Base-by-base conservation (phyloP, 2,113 vertebrate genomes). In the Garra rufa region DNA sequence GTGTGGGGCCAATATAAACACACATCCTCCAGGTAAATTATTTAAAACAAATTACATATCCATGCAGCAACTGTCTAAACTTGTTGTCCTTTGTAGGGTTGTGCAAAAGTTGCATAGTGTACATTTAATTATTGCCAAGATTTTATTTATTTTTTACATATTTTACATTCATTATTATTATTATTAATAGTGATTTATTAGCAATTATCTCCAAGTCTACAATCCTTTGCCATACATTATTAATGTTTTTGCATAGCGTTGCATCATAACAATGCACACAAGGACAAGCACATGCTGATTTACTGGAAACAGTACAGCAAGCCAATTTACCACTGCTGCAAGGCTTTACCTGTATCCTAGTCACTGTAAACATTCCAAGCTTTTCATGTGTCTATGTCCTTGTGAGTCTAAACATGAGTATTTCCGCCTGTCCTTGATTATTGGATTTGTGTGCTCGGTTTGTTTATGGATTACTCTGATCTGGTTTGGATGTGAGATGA, bases 401-500 rank as follows among this genome's bases (percentile, higher is more conserved):
- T 57, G 52, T 57, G 52, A 57, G 19, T 57, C n/a, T 57, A n/a
- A 57, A 57, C 21, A 57, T n/a, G 9, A 69, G 19, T n/a, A 69
- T 69, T 21, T 69, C 34, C 1, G 19, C 65, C 34, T 41, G 34
- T 69, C 9, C 34, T n/a, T 41, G 65, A 41, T 69, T 69, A 21
- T 2, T 69, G 17, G 65, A 38, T 69, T 69, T 69, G 10, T 69
- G 10, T 21, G 65, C 65, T 21, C 4, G 34, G 34, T 21, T 41
- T 69, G 34, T 69, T 69, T 69, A 21, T 69, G 34, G 19, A 69
- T 41, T 21, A 19, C 30, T 38, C 4, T 38, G 65, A 69, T 69
- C 65, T 69, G 65, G 65, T 69, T 69, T 69, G 65, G 34, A 69
- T 69, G 65, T 6, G 9, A 69, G 65, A 69, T 41, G 17, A 38